Percentiles rank a stretch among this genome's conserved stretches.
Conservation (phyloP, 2,888 invertebrate genomes). For the Horisme vitalbata region DNA sequence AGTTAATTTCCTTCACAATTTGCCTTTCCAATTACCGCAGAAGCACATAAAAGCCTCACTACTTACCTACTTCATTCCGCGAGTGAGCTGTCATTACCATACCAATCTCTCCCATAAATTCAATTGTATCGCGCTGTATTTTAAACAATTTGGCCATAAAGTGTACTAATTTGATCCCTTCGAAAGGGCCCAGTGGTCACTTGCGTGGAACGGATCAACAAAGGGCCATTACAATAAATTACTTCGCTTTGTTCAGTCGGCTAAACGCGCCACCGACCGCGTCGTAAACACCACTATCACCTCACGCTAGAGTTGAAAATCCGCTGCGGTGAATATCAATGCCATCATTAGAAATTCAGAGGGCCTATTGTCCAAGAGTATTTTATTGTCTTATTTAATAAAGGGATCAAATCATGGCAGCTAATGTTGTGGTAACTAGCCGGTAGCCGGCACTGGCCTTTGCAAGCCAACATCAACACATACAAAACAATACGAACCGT, state of each 20-base stretch:
- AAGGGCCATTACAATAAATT: constrained; percentile 49
- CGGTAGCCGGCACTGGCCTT: neutral
- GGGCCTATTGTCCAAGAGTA: constrained; percentile 24
- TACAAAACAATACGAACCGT: constrained; percentile 2
- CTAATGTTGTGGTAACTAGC: constrained; percentile 10
- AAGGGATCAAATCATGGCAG: constrained; percentile 18
- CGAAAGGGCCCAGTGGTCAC: constrained; percentile 35
- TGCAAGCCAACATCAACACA: neutral
- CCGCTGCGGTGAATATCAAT: constrained; percentile 3
- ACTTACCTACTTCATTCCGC: constrained; percentile 6
- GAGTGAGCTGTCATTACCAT: constrained; percentile 9
- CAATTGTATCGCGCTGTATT: constrained; percentile 26
- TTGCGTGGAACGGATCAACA: constrained; percentile 44
- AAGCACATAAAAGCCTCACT: neutral
- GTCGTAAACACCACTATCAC: constrained; percentile 6
- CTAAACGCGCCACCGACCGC: constrained; percentile 14
- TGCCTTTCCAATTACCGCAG: neutral
- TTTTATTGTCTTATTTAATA: constrained; percentile 28
- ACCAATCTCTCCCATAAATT: constrained; percentile 21
- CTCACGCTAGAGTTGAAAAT: constrained; percentile 15
- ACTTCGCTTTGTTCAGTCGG: constrained; percentile 35
- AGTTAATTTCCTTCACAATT: neutral
- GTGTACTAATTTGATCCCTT: constrained; percentile 48
- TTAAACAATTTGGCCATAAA: constrained; percentile 36
- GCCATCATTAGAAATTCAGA: constrained; percentile 27